Evolutionary conservation across 1,140 invertebrate genomes (phyloP).

Genomic region (Drosophila bifasciata): DNA sequence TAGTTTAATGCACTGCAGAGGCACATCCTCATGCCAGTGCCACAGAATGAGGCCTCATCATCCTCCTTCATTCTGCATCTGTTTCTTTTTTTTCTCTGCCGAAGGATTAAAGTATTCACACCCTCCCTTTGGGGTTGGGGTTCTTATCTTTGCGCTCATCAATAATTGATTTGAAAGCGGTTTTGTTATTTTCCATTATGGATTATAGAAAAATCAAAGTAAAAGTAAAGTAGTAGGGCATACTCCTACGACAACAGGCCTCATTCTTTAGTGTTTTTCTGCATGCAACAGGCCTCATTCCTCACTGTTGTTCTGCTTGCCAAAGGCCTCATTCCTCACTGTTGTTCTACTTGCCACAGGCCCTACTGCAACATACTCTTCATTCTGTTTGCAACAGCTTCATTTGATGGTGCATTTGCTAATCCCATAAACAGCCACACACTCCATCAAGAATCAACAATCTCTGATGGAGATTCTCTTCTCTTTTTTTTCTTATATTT

Average conservation of each 20-base stretch:
- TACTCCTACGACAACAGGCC: no score
- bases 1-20: conserved; percentile 72
- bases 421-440: conserved; percentile 30
- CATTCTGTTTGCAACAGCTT: conserved; percentile 43
- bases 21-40: background rate
- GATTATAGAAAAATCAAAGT: conserved; percentile 24
- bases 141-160: conserved; percentile 39
- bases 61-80: background rate
- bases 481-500: conserved; percentile 61
- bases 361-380: no score
- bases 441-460: conserved; percentile 40
- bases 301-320: background rate
- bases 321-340: background rate
- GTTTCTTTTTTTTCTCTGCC: conserved; percentile 29
- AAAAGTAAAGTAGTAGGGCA: conserved; percentile 38
- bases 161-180: conserved; percentile 49
- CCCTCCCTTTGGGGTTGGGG: background rate
- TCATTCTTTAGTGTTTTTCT: background rate
- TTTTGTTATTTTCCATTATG: conserved; percentile 33
- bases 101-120: conserved; percentile 46
- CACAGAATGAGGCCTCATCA: background rate
- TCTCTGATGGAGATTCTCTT: conserved; percentile 4
- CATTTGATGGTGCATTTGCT: conserved; percentile 21
- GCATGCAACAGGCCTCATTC: background rate
- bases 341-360: background rate